Evolutionary conservation across 2,797 vertebrate genomes (phyloP).

Genomic region (Pipistrellus nathusii): DNA sequence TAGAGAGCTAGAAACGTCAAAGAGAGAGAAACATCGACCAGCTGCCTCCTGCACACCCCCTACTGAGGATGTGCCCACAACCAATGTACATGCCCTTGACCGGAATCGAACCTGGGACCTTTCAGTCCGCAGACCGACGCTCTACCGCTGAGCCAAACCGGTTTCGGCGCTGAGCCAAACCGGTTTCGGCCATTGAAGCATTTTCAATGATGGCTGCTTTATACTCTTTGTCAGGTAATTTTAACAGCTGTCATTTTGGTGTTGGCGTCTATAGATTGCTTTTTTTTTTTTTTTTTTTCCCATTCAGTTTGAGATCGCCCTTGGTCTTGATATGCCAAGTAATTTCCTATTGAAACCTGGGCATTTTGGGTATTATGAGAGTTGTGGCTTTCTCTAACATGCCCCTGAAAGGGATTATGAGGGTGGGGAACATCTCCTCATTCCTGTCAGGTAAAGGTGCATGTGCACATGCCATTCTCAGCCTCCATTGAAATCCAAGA

Average conservation of each 20-base stretch:
- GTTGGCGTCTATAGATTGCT: too few relatives aligned
- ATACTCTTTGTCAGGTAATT: neutral
- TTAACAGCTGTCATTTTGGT: neutral
- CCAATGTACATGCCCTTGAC: too few relatives aligned
- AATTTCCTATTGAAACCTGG: neutral
- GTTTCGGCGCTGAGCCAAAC: too few relatives aligned
- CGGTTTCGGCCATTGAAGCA: neutral
- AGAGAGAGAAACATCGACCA: too few relatives aligned
- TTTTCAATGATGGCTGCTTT: constrained; percentile 15
- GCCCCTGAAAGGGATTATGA: neutral
- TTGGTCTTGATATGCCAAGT: neutral
- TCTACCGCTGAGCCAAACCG: too few relatives aligned
- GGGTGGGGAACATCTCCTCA: neutral
- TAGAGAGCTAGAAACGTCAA: too few relatives aligned
- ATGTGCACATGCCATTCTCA: neutral
- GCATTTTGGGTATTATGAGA: neutral
- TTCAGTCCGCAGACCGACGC: too few relatives aligned
- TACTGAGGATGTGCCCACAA: too few relatives aligned
- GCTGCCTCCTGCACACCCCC: too few relatives aligned
- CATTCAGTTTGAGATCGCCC: neutral
- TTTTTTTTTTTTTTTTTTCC: constrained; percentile 41
- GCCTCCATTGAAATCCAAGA: neutral
- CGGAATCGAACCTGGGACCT: too few relatives aligned
- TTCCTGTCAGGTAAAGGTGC: neutral
- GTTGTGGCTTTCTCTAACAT: neutral